Evolutionary conservation across 1,140 invertebrate species (phyloP).

Genomic region (Drosophila punjabiensis): DNA sequence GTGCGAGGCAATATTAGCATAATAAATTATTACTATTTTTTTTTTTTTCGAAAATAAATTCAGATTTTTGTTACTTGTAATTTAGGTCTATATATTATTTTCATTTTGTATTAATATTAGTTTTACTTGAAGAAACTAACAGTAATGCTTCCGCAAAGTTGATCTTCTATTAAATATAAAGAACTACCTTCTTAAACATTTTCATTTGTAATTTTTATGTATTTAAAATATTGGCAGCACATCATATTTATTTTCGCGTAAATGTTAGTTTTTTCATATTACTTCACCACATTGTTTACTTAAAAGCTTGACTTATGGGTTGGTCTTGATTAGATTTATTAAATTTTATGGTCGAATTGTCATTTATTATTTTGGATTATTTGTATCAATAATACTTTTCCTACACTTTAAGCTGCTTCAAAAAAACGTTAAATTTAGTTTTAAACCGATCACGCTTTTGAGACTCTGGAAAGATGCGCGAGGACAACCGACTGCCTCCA

Average conservation of each 20-base stretch:
- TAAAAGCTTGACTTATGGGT: neutral
- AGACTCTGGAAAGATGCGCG: constrained; percentile 21
- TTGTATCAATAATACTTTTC: neutral
- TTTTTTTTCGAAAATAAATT: constrained; percentile 3
- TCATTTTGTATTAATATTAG: too few species aligned
- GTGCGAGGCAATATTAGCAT: constrained; percentile 22
- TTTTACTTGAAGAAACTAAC: neutral
- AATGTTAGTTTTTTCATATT: neutral
- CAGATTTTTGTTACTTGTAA: neutral
- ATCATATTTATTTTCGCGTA: neutral
- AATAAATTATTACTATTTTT: constrained; percentile 19
- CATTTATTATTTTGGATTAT: neutral
- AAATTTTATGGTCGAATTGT: too few species aligned
- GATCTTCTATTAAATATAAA: too few species aligned
- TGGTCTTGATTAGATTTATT: neutral
- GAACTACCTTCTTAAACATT: too few species aligned
- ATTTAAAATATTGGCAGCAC: neutral
- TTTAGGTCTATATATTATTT: neutral
- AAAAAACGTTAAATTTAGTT: neutral
- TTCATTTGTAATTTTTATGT: neutral
- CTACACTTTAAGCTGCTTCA: neutral
- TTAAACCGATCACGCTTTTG: constrained; percentile 23
- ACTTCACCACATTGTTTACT: neutral
- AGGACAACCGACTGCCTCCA: constrained; percentile 61
- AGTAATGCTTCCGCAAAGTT: neutral